These are phyloP conservation scores for Trilocha varians DNA, from an alignment of 2,888 invertebrate species.

Conservation along the genomic window DNA sequence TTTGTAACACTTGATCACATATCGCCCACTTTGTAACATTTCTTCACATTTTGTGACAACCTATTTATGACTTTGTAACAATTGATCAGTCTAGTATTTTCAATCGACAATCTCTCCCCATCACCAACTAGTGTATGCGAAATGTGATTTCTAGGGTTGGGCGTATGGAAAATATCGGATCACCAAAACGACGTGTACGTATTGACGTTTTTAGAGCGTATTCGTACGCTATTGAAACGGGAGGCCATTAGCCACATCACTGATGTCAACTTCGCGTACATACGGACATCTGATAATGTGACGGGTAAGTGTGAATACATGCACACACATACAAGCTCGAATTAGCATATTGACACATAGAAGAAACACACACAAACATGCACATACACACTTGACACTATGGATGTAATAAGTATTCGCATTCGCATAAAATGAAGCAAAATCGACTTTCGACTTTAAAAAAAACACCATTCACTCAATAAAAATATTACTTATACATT, in stretches of 20 bases:
- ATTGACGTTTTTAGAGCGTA: conserved; percentile 75
- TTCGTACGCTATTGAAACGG: conserved; percentile 61
- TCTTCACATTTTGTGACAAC: no score
- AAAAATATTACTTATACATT: no score
- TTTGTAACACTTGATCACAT: no score
- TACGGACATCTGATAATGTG: conserved; percentile 40
- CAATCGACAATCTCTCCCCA: no score
- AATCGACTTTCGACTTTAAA: no score
- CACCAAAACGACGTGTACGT: conserved; percentile 77
- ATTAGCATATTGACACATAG: background rate
- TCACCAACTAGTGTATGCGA: no score
- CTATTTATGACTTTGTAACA: no score
- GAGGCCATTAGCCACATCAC: conserved; percentile 69
- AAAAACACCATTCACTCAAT: no score
- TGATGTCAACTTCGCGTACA: conserved; percentile 79
- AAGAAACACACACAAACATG: background rate
- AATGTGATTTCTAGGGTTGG: conserved; percentile 46
- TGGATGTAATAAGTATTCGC: no score
- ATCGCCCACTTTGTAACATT: no score
- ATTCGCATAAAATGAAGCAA: background rate
- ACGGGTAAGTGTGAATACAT: conserved; percentile 23
- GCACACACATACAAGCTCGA: background rate
- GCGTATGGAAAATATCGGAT: conserved; percentile 76
- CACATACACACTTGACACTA: no score
- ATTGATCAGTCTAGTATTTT: no score